Evolutionary conservation across 2,888 invertebrate genomes (phyloP).

Genomic region (Schizotus pectinicornis): DNA sequence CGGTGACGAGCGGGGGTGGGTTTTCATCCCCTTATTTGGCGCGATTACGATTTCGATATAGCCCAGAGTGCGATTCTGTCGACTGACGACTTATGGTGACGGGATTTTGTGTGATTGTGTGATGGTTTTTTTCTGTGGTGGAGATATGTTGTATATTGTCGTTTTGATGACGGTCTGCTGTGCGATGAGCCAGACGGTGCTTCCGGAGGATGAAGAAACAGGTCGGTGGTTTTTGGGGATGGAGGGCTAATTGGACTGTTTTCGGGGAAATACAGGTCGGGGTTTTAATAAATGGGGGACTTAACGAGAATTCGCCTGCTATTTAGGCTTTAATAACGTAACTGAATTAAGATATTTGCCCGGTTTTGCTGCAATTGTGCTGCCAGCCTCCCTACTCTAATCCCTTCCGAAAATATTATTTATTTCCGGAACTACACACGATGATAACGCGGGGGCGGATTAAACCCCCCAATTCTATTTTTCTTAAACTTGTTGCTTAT

Average conservation of each 20-base stretch:
- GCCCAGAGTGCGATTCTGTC: too few species aligned
- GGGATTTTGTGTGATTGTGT: constrained; percentile 5
- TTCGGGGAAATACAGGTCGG: constrained; percentile 2
- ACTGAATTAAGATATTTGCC: constrained; percentile 8
- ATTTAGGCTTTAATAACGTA: constrained; percentile 10
- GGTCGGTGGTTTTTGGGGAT: constrained; percentile 29
- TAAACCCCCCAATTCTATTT: too few species aligned
- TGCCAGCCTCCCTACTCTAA: neutral
- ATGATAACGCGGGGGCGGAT: too few species aligned
- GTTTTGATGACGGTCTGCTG: constrained; percentile 32
- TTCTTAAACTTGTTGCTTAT: too few species aligned
- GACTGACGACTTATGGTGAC: neutral
- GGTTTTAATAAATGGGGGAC: constrained; percentile 19
- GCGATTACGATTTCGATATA: constrained; percentile 12
- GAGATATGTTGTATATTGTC: constrained; percentile 28
- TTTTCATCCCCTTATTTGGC: constrained; percentile 31
- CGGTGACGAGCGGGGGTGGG: constrained; percentile 47
- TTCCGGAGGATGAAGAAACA: constrained; percentile 48
- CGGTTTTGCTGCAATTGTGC: constrained; percentile 3
- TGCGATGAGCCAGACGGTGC: constrained; percentile 44
- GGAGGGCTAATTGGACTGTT: constrained; percentile 9
- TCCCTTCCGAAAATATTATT: too few species aligned
- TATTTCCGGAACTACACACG: too few species aligned
- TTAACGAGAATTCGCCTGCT: constrained; percentile 22
- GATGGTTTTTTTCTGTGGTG: constrained; percentile 21